Evolutionary conservation across 2,113 vertebrate genomes (phyloP), one percentile per base, ranked within the genome.

Genomic region (Syrmaticus mikado): DNA sequence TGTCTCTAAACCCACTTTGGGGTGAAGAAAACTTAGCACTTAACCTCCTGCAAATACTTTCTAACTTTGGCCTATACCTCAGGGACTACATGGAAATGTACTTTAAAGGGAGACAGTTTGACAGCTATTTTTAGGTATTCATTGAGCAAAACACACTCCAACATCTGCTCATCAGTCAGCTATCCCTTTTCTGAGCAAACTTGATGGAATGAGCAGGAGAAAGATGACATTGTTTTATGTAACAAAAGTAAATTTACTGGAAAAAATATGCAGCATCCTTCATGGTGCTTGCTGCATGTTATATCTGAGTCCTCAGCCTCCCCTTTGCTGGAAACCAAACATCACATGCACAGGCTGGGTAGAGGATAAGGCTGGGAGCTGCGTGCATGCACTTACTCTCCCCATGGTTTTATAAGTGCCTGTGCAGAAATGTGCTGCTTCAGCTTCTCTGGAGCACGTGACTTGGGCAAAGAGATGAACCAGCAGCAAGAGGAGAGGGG

Each of bases 21-120:
- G 32, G 11, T 76, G 58, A 76, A 89, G 79, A 81, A 96, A 96
- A 95, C 92, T 94, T 94, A 83, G 93, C 83, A 82, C 90, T 95
- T 94, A 94, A 82, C 85, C 85, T 95, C 40, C 71, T 65, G 80
- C 55, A 82, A 71, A 55, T 66, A 36, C 52, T 90, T 70, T 34
- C 86, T 77, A 91, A 90, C 57, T 94, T 92, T 77, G 72, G 46
- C 55, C 53, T 30, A 2, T 85, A 45, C 95, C 89, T 79, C 18
- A 46, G 91, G 88, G 95, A 96, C 81, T 95, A 95, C 97, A 97
- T 82, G 89, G 86, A 96, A 97, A 97, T 93, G 80, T 94, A 92
- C 95, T 97, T 97, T 71, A 41, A 77, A 93, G 73, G 19, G 53
- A 92, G 74, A 34, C 60, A 67, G 80, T 85, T 45, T 81, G 90